A percentile compares a stretch with the other conserved stretches of the same genome.
Conservation (phyloP, 2,888 invertebrate genomes). For the Drosophila barbarae region DNA sequence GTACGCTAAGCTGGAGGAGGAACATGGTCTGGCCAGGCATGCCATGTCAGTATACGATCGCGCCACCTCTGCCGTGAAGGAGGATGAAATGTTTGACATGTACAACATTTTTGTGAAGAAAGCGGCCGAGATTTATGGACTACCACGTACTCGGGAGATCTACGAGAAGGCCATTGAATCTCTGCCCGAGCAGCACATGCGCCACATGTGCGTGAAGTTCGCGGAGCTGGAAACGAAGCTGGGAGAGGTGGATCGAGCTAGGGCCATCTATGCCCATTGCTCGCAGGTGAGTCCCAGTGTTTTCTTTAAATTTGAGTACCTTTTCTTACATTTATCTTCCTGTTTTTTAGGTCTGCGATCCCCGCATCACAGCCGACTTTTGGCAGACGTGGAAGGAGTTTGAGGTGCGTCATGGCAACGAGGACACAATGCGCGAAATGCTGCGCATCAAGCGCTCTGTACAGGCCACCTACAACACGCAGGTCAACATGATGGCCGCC, state of each 20-base stretch:
- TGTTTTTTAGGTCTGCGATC: constrained; percentile 87
- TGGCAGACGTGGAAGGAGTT: constrained; percentile 99
- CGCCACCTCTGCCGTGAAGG: constrained; percentile 94
- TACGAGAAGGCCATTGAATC: constrained; percentile 99
- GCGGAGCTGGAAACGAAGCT: constrained; percentile 99
- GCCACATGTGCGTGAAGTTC: constrained; percentile 97
- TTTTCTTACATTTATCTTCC: neutral
- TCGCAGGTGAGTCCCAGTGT: constrained; percentile 87
- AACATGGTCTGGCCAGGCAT: constrained; percentile 97
- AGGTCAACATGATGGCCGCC: constrained; percentile 99
- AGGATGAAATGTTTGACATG: constrained; percentile 97
- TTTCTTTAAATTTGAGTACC: neutral
- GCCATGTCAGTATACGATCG: constrained; percentile 99
- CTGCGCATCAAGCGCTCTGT: constrained; percentile 97
- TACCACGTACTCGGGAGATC: constrained; percentile 97
- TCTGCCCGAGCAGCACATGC: constrained; percentile 92
- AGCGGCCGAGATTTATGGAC: constrained; percentile 98
- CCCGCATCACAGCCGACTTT: constrained; percentile 95
- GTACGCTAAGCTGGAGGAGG: constrained; percentile 99
- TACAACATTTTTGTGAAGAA: constrained; percentile 99
- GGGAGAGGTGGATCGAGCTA: constrained; percentile 98
- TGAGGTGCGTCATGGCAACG: constrained; percentile 99
- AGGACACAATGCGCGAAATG: constrained; percentile 99
- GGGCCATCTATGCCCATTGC: constrained; percentile 98
- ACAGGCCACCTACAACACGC: constrained; percentile 98